Evolutionary conservation across 1,140 invertebrate genomes (phyloP), one percentile per base, ranked within the genome.

Genomic region (Alviniconcha marisindica): DNA sequence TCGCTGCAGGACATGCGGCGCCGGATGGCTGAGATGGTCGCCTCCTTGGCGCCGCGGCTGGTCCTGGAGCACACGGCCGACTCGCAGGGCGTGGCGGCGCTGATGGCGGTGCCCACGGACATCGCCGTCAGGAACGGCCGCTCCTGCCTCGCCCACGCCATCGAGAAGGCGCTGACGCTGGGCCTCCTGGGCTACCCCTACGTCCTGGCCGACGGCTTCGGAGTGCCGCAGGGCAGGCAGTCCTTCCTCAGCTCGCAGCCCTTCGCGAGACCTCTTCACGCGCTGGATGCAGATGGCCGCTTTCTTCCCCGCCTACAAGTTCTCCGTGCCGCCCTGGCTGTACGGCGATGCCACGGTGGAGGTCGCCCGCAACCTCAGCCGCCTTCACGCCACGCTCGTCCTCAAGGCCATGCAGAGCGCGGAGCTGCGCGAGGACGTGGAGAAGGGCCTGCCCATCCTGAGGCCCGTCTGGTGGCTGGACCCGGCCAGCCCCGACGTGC

Each of bases 381-480:
- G 77, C 28, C 91, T 98, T 1, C 97, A 97, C 89, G 94, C 94
- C n/a, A 88, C 95, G 76, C 86, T 92, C 85, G 93, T 96, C 0
- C 94, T 95, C 18, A 92, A 96, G n/a, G 38, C 12, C 24, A 4
- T 97, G 54, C 56, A n/a, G 38, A 90, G 97, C 24, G 77, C 84
- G 40, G 31, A 88, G 24, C 85, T 91, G 36, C 89, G 94, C 71
- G 89, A 94, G 66, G 96, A 97, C 0, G 92, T 97, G 71, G 95
- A 96, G 76, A 95, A 96, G 12, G 97, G 91, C 31, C 36, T 77
- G 21, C 92, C 92, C 15, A 90, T 93, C 14, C 96, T 98, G 51
- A 94, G 97, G 1, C 98, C 98, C 0, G 93, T 99, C 31, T 99
- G 98, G 97, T 97, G 98, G 96, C 93, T 97, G 56, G 96, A 97